Evolutionary conservation across 2,113 vertebrate species (phyloP).

Genomic region (Shinisaurus crocodilurus): DNA sequence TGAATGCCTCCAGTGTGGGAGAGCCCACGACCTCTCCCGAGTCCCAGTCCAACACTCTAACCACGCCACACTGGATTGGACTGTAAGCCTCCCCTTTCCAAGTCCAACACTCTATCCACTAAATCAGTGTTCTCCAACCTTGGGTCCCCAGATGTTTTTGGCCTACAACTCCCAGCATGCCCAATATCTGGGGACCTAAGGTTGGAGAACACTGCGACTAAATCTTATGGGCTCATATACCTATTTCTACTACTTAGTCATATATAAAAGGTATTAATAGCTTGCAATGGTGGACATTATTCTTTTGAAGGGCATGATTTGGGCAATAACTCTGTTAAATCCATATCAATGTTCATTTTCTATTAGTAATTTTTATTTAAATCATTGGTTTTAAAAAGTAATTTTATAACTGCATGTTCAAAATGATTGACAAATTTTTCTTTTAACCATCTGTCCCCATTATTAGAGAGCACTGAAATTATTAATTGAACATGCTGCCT

Average conservation of each 20-base stretch:
- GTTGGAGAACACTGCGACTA: no score
- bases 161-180: no score
- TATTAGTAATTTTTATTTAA: not conserved
- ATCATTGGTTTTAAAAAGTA: not conserved
- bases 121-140: no score
- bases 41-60: no score
- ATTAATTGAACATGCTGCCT: not conserved
- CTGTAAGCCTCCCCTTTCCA: not conserved
- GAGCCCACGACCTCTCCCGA: no score
- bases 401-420: not conserved
- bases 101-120: not conserved
- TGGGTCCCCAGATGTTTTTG: no score
- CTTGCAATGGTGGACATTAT: not conserved
- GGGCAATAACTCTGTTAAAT: not conserved
- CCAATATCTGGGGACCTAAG: no score
- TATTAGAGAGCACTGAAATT: not conserved
- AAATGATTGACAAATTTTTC: not conserved
- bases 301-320: not conserved
- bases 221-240: not conserved
- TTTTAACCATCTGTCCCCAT: not conserved
- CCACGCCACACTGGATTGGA: no score
- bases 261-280: not conserved
- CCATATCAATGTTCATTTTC: not conserved
- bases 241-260: not conserved
- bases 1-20: no score